Percentiles rank a stretch among this genome's conserved stretches.
These are phyloP conservation scores for Cichlasoma orientale DNA, from an alignment of 2,797 vertebrate genomes.

Conservation along the genomic window DNA sequence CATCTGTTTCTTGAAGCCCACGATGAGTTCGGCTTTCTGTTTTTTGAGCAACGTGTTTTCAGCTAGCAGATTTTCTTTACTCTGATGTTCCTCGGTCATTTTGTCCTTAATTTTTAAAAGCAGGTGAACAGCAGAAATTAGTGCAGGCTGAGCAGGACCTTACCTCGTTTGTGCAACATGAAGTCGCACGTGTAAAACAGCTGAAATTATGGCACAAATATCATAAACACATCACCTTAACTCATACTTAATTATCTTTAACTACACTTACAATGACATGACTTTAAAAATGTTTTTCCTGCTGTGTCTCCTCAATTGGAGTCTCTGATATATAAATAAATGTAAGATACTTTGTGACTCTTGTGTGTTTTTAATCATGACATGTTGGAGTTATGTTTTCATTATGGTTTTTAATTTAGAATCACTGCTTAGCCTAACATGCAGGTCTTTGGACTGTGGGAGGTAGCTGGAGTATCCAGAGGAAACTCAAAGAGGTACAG, in stretches of 20 bases:
- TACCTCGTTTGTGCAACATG: background rate
- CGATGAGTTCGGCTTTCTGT: slow-evolving; percentile 91
- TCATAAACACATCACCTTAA: background rate
- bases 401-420: background rate
- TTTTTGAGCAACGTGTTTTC: slow-evolving; percentile 94
- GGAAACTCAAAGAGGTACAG: too few species aligned
- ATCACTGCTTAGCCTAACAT: too few species aligned
- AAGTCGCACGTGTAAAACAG: background rate
- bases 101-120: slow-evolving; percentile 80
- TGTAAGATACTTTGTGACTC: background rate
- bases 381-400: background rate
- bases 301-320: background rate
- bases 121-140: background rate
- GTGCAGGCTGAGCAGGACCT: background rate
- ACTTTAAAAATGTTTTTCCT: background rate
- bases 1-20: slow-evolving; percentile 94
- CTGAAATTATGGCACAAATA: background rate
- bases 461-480: too few species aligned
- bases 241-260: background rate
- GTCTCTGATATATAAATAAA: background rate
- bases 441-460: too few species aligned
- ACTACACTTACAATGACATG: background rate
- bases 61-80: slow-evolving; percentile 85
- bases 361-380: background rate
- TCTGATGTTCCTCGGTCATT: slow-evolving; percentile 85